These are phyloP conservation scores for Lasioglossum baleicum DNA, from an alignment of 1,140 invertebrate genomes.

Conservation along the genomic window DNA sequence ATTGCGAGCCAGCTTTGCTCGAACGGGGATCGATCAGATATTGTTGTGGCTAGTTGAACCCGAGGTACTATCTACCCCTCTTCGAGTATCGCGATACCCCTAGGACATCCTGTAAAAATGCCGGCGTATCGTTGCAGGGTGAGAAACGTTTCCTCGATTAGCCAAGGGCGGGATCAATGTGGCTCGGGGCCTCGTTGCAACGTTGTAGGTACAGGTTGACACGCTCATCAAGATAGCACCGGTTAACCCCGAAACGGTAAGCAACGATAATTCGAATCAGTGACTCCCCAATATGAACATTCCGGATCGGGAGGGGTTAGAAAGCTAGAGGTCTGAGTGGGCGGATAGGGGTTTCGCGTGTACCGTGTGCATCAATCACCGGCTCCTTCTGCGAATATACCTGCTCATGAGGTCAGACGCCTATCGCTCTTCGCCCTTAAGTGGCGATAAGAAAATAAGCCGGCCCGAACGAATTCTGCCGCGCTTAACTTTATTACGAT, in stretches of 20 bases:
- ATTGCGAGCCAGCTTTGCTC: no score
- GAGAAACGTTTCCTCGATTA: slow-evolving; percentile 1
- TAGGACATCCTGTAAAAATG: not conserved
- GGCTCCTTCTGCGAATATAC: slow-evolving; percentile 65
- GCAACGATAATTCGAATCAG: slow-evolving; percentile 48
- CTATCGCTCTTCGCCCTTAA: slow-evolving; percentile 73
- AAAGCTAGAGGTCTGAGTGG: slow-evolving; percentile 11
- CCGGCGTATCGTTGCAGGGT: not conserved
- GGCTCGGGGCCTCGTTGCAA: not conserved
- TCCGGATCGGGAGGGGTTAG: slow-evolving; percentile 54
- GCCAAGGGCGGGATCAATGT: not conserved
- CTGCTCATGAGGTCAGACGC: slow-evolving; percentile 69
- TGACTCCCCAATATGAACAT: slow-evolving; percentile 66
- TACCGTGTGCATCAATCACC: slow-evolving; percentile 72
- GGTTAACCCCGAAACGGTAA: slow-evolving; percentile 29
- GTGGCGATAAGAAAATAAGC: slow-evolving; percentile 74
- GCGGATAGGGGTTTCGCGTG: slow-evolving; percentile 70
- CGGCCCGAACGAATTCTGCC: slow-evolving; percentile 64
- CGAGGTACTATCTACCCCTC: no score
- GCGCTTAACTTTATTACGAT: slow-evolving; percentile 60
- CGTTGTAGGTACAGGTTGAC: slow-evolving; percentile 10
- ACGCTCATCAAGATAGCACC: slow-evolving; percentile 31
- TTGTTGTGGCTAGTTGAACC: no score
- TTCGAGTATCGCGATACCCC: not conserved
- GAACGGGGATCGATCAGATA: no score